phyloP scores from a whole-genome alignment of 2,113 vertebrate genomes.

The Strix aluco region DNA sequence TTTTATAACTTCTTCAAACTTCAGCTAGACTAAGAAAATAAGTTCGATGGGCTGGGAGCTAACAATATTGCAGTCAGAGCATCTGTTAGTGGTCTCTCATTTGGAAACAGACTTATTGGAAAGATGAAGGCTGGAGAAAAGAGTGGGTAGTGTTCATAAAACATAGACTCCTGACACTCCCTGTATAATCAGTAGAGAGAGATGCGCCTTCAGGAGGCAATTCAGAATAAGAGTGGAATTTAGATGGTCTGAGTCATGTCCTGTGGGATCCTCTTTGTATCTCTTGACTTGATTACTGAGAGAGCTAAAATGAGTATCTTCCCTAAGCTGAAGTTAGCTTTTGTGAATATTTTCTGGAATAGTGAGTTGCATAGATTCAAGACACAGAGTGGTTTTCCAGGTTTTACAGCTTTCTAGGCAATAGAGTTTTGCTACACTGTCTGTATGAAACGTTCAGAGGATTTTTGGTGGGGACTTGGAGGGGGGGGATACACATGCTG shows the following conservation, averaged over 20 bases:
- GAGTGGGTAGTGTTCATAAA: rapidly evolving
- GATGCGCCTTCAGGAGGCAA: not conserved
- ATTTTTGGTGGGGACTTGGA: not conserved
- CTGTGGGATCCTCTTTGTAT: not conserved
- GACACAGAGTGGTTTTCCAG: not conserved
- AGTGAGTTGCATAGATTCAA: not conserved
- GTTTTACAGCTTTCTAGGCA: not conserved
- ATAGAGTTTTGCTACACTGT: not conserved
- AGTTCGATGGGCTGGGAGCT: not conserved
- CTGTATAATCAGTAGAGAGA: not conserved
- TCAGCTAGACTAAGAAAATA: not conserved
- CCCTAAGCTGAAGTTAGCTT: not conserved
- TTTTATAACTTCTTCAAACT: not conserved
- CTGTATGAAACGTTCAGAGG: not conserved
- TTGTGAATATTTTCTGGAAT: not conserved
- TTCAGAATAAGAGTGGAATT: not conserved
- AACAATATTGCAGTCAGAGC: not conserved
- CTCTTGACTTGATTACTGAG: rapidly evolving
- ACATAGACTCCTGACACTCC: not conserved
- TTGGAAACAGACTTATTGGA: not conserved
- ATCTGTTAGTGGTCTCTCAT: not conserved
- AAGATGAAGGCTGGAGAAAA: not conserved
- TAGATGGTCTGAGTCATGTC: not conserved
- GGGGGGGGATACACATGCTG: rapidly evolving
- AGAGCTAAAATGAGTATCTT: not conserved